Percentiles rank a stretch among this genome's conserved stretches.
phyloP scores from a whole-genome alignment of 2,797 vertebrate genomes.

The Furcifer pardalis region DNA sequence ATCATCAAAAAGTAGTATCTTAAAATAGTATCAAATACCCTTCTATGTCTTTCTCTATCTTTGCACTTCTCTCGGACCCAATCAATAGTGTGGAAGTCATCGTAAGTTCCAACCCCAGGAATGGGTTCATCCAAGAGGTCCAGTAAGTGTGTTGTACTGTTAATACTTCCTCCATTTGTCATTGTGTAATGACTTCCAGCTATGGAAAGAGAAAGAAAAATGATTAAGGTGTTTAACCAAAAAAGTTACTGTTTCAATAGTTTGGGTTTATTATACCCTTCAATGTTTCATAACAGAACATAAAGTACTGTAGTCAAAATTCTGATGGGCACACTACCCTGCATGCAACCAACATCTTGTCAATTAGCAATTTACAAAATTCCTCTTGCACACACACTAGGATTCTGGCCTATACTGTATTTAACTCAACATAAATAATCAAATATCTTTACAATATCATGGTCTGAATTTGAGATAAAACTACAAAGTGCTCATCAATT shows the following conservation, averaged over 20 bases:
- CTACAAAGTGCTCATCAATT: neutral
- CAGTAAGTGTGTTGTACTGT: conserved; percentile 92
- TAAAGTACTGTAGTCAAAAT: too few species aligned
- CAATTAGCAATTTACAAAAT: too few species aligned
- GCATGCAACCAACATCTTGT: too few species aligned
- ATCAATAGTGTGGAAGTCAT: conserved; percentile 98
- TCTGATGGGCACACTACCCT: too few species aligned
- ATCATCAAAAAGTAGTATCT: neutral
- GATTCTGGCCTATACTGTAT: too few species aligned
- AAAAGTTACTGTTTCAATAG: neutral
- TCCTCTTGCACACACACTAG: too few species aligned
- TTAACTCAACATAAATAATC: too few species aligned
- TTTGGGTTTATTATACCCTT: neutral
- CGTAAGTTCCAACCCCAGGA: conserved; percentile 95
- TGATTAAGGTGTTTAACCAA: conserved; percentile 18
- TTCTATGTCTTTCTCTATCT: conserved; percentile 93
- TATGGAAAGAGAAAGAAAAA: conserved; percentile 40
- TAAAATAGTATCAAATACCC: conserved; percentile 78
- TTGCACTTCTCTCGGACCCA: conserved; percentile 99
- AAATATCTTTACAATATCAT: neutral
- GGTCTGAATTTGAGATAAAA: neutral
- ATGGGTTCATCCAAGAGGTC: conserved; percentile 97
- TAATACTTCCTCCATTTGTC: conserved; percentile 94
- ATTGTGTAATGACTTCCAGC: conserved; percentile 95
- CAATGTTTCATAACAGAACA: too few species aligned